A percentile compares a stretch with the other conserved stretches of the same genome.
Conservation (phyloP, 2,113 vertebrate genomes). For the Limnothrissa miodon region DNA sequence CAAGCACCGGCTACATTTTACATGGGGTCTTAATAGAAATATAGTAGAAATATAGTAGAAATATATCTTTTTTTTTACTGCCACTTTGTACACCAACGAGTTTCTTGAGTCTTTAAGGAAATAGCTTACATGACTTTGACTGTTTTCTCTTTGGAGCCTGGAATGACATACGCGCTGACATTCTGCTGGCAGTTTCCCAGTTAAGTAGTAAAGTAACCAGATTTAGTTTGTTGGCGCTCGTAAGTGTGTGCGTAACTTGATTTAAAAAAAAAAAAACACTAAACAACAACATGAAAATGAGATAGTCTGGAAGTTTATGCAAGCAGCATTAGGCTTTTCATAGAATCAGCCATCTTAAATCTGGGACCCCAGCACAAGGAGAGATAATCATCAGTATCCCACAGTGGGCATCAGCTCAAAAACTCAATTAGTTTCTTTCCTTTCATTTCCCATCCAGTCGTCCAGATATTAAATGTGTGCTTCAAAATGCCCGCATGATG, state of each 20-base stretch:
- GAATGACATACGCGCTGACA: not conserved
- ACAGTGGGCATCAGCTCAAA: not conserved
- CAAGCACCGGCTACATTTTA: not conserved
- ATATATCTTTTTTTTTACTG: not conserved
- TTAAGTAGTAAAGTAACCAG: not conserved
- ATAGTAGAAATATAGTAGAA: too few relatives aligned
- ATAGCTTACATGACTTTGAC: not conserved
- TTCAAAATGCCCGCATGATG: not conserved
- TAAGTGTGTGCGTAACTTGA: not conserved
- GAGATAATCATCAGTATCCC: not conserved
- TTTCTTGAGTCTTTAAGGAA: not conserved
- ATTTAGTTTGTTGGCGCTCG: not conserved
- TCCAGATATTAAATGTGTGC: too few relatives aligned
- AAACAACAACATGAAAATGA: not conserved
- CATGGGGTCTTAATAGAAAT: not conserved
- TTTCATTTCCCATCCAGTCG: not conserved
- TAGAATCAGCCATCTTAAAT: conserved; percentile 5
- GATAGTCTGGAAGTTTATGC: not conserved
- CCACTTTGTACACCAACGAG: not conserved
- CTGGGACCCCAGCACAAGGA: not conserved
- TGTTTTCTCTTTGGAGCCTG: too few relatives aligned
- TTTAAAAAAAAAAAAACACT: not conserved
- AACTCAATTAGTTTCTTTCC: not conserved
- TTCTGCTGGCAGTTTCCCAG: not conserved
- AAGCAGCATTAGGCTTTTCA: conserved; percentile 6